Evolutionary conservation across 2,797 vertebrate species (phyloP), one percentile per base, ranked within the genome.

Genomic region (Trachops cirrhosus): DNA sequence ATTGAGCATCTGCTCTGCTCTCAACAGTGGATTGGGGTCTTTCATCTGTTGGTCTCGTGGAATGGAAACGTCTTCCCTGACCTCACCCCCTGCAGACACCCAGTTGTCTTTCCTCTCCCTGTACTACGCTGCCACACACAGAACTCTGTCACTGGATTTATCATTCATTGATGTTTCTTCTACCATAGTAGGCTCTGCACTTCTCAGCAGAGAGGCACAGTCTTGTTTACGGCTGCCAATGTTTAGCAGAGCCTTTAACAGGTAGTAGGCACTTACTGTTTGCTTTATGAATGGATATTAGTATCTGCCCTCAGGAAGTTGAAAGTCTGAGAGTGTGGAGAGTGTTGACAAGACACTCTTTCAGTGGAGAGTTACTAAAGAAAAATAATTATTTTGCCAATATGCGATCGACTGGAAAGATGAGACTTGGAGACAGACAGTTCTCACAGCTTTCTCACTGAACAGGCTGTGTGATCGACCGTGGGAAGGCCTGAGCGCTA

Each of bases 321-420:
- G 59, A 89, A 52, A 90, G 5, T 59, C 54, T 22, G 6, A 77
- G 32, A 6, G 34, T 84, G 3, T 86, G 54, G 91, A 37, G 57
- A 95, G 57, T 70, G 41, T 68, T 39, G 54, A n/a, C 78, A 59
- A 64, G 68, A 88, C 19, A 73, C 62, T 73, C 22, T 75, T 71
- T 84, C 54, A 89, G n/a, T 79, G 32, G 83, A 89, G 75, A 86
- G 29, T 71, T 92, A 74, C 73, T 84, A 67, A 94, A 90, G 82
- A 93, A 90, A 89, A 83, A 64, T 44, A 78, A 74, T 68, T 46
- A 71, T 88, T 71, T n/a, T 77, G 84, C 68, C 48, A 86, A 37
- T 62, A 32, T 14, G 32, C 82, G 48, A 64, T 62, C 64, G 52
- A 48, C 83, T 89, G 37, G 48, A 74, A 91, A 67, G 68, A 96